These are phyloP conservation scores for Pardosa pseudoannulata DNA, from an alignment of 2,888 invertebrate genomes.

Conservation along the genomic window DNA sequence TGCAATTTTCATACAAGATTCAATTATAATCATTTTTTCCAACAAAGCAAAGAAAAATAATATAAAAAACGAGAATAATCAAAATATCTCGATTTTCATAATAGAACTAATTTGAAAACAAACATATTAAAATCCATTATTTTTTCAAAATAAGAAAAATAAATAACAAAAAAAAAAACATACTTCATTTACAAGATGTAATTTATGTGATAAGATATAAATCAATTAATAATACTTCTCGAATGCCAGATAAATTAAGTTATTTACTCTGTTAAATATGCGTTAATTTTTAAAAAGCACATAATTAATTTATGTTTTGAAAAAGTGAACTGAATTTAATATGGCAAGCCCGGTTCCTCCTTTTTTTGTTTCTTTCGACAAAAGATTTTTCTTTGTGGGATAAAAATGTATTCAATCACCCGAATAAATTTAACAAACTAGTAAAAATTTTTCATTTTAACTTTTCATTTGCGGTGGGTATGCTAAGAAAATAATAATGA, in stretches of 20 bases:
- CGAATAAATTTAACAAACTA: constrained; percentile 29
- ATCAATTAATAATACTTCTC: constrained; percentile 4
- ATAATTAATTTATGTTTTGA: constrained; percentile 14
- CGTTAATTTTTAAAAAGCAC: constrained; percentile 10
- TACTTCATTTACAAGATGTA: constrained; percentile 14
- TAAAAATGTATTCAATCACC: constrained; percentile 6
- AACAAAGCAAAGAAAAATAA: background rate
- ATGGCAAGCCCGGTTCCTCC: background rate
- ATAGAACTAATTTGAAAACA: constrained; percentile 3
- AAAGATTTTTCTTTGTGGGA: background rate
- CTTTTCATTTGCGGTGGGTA: constrained; percentile 11
- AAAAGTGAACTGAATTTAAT: constrained; percentile 13
- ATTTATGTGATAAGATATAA: constrained; percentile 11
- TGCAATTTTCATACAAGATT: too few relatives aligned
- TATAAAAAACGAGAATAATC: background rate
- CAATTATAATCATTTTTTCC: too few relatives aligned
- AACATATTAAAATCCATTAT: constrained; percentile 14
- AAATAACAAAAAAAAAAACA: background rate
- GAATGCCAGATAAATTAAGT: constrained; percentile 8
- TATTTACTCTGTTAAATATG: constrained; percentile 8
- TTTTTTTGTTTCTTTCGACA: background rate
- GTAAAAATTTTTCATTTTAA: constrained; percentile 28
- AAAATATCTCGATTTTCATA: constrained; percentile 2
- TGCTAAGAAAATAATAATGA: constrained; percentile 34
- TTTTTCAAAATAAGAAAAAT: background rate